A percentile compares a stretch with the other conserved stretches of the same genome.
phyloP scores from a whole-genome alignment of 1,140 invertebrate genomes.

The Batillaria attramentaria region DNA sequence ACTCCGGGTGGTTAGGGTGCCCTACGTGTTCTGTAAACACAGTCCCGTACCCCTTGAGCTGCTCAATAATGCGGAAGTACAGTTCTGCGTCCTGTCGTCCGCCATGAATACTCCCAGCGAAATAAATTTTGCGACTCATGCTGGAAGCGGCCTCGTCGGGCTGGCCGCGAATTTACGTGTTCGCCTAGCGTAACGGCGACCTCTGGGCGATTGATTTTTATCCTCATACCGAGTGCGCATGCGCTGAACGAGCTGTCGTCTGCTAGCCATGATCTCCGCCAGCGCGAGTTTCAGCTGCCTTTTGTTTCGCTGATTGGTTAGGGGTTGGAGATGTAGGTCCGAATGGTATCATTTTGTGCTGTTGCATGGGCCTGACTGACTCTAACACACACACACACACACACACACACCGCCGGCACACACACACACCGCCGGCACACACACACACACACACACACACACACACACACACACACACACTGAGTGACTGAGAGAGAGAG shows the following conservation, averaged over 20 bases:
- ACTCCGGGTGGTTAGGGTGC: constrained; percentile 22
- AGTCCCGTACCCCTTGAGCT: constrained; percentile 60
- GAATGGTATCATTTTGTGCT: no score
- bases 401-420: no score
- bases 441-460: no score
- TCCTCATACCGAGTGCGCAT: neutral
- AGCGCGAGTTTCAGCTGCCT: neutral
- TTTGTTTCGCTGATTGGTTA: neutral
- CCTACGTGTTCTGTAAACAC: constrained; percentile 70
- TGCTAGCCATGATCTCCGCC: neutral
- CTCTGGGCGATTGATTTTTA: neutral
- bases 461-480: no score
- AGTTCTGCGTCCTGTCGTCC: constrained; percentile 66
- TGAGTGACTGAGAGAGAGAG: no score
- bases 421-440: no score
- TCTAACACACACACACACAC: no score
- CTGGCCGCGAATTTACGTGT: neutral
- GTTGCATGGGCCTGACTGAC: no score
- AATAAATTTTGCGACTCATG: constrained; percentile 66
- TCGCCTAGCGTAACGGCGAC: neutral
- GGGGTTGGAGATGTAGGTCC: no score
- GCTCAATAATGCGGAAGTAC: constrained; percentile 60
- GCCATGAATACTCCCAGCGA: constrained; percentile 70
- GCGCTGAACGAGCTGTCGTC: neutral
- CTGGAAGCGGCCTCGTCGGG: neutral